Evolutionary conservation across 1,140 invertebrate genomes (phyloP).

Genomic region (Ceratitis capitata): DNA sequence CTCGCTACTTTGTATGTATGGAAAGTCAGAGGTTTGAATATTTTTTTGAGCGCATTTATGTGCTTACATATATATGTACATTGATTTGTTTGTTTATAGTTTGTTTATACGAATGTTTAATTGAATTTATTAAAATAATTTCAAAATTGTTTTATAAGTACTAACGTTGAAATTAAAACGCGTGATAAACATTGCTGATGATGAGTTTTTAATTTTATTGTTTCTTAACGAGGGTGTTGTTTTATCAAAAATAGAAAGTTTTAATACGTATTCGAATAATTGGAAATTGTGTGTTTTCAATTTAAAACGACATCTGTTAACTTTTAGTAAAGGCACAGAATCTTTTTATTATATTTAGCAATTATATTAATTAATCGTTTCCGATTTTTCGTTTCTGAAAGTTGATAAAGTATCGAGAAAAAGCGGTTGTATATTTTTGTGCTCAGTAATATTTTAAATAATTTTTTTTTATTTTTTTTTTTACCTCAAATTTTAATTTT

Average conservation of each 20-base stretch:
- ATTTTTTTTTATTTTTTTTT: no score
- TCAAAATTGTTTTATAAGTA: not conserved
- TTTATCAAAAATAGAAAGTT: not conserved
- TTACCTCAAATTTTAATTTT: no score
- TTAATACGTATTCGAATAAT: not conserved
- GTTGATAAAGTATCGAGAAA: no score
- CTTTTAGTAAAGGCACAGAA: no score
- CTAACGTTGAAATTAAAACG: not conserved
- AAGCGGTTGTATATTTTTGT: no score
- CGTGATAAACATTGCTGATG: not conserved
- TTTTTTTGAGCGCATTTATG: not conserved
- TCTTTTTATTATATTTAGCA: no score
- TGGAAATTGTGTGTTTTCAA: not conserved
- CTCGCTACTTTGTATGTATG: not conserved
- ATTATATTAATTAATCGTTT: no score
- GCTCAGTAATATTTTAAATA: no score
- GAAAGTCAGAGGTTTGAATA: not conserved
- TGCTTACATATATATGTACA: not conserved
- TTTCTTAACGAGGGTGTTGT: not conserved
- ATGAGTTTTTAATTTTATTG: not conserved
- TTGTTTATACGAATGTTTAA: not conserved
- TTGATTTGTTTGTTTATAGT: not conserved
- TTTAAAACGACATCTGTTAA: no score
- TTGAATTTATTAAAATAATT: conserved; percentile 1
- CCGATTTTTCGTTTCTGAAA: no score